Conservation (phyloP, 2,888 invertebrate genomes). For the Microplitis manilae region DNA sequence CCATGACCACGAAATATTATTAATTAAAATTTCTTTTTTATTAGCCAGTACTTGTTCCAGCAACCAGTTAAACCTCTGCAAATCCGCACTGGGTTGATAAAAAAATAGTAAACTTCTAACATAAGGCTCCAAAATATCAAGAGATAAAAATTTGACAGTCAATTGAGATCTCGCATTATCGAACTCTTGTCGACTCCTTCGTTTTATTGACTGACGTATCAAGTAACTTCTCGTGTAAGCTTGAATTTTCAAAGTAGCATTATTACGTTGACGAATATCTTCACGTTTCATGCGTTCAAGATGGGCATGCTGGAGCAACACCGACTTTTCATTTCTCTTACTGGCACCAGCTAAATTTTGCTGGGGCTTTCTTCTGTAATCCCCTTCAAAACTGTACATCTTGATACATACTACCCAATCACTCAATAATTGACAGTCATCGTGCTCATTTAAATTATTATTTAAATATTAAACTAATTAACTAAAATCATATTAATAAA, state of each 20-base stretch:
- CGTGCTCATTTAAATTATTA: neutral
- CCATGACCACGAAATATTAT: constrained; percentile 70
- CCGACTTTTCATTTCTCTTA: constrained; percentile 79
- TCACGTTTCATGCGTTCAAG: constrained; percentile 90
- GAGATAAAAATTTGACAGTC: constrained; percentile 69
- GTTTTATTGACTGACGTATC: constrained; percentile 79
- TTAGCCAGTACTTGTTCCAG: constrained; percentile 70
- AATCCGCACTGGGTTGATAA: constrained; percentile 80
- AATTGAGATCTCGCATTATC: constrained; percentile 76
- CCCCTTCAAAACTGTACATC: constrained; percentile 89
- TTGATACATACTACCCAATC: constrained; percentile 36
- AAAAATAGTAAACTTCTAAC: constrained; percentile 84
- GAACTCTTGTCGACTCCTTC: constrained; percentile 79
- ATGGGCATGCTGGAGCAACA: constrained; percentile 85
- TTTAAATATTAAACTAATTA: neutral
- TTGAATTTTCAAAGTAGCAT: constrained; percentile 87
- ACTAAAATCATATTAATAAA: neutral
- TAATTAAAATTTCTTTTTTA: constrained; percentile 64
- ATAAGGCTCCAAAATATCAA: constrained; percentile 74
- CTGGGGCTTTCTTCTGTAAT: constrained; percentile 87
- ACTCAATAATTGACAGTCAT: neutral
- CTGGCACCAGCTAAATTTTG: constrained; percentile 94
- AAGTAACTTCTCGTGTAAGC: constrained; percentile 85
- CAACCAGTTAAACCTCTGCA: constrained; percentile 75
- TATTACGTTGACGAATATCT: constrained; percentile 81